Base-by-base conservation (phyloP, 2,888 invertebrate species). In the Imbricaverruca yamaguchii region DNA sequence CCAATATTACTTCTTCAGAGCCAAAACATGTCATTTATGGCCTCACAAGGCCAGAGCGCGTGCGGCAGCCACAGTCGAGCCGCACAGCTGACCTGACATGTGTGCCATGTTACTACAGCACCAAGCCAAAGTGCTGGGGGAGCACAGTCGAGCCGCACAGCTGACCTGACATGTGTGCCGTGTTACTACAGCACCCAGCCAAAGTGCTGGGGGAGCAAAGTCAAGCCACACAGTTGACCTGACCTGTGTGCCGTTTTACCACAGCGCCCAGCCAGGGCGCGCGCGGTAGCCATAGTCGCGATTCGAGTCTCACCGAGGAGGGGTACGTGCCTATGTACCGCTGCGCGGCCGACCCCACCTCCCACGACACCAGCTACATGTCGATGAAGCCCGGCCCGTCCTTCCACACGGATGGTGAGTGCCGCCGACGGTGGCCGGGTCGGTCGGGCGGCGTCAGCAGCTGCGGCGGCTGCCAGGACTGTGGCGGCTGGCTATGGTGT, bases 261-360 rank as follows among this genome's bases (percentile, higher is more conserved):
- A 9, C 74, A 74, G 74, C 74, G 18, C 53, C 53, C 21, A 74
- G 74, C 55, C 74, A 74, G 55, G 74, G 74, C 74, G 23, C 21
- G 12, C 74, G 53, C 39, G 74, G 74, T 21, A 3, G 21, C 53
- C 74, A 74, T 55, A 74, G 74, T 12, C 74, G 74, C 53, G 74
- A 74, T 55, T 55, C 74, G 1, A 55, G 53, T 10, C 53, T 53
- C 10, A 74, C 53, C 21, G 74, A 74, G 74, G 74, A 74, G 15
- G 12, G 74, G 21, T 74, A 74, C 55, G 55, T 53, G 74, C 74
- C 74, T 2, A 55, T 74, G 74, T 55, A 55, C 21, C 18, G 65
- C 0, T 10, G n/a, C 55, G 21, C 53, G 2, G 53, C 55, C 74
- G 65, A 65, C 23, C n/a, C n/a, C 23, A 23, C n/a, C 65, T n/a